phyloP scores from a whole-genome alignment of 2,113 vertebrate species.

The Gymnarchus niloticus region DNA sequence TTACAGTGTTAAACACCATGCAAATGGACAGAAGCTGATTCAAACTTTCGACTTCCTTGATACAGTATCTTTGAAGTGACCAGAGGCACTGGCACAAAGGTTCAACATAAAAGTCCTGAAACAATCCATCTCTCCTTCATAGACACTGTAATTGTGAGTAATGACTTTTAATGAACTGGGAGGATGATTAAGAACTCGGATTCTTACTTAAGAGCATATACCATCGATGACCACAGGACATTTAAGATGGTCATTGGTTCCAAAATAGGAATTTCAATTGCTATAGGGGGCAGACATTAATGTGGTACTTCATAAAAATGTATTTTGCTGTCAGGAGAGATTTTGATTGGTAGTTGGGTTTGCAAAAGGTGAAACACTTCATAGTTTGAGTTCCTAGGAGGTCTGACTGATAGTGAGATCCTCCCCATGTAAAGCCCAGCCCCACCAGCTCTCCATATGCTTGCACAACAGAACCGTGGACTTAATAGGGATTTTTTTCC shows the following conservation, averaged over 20 bases:
- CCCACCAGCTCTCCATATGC: slow-evolving; percentile 4
- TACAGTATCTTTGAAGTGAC: too few species aligned
- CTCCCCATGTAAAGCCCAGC: slow-evolving; percentile 26
- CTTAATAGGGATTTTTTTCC: slow-evolving; percentile 39
- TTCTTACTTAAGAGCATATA: neutral
- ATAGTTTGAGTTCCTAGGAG: slow-evolving; percentile 20
- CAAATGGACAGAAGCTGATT: neutral
- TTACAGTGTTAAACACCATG: neutral
- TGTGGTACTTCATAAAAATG: slow-evolving; percentile 7
- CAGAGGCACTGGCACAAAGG: neutral
- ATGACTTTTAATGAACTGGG: neutral
- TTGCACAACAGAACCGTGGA: slow-evolving; percentile 33
- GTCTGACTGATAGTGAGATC: slow-evolving; percentile 29
- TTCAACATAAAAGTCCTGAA: neutral
- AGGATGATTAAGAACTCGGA: neutral
- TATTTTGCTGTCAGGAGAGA: neutral
- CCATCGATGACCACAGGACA: neutral
- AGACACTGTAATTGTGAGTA: neutral
- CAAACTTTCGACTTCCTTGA: neutral
- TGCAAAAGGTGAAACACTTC: slow-evolving; percentile 21
- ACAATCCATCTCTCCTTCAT: neutral
- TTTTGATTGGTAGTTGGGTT: slow-evolving; percentile 25
- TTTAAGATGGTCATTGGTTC: slow-evolving; percentile 1
- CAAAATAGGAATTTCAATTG: slow-evolving; percentile 1
- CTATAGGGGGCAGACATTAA: neutral